phyloP scores from a whole-genome alignment of 2,113 vertebrate species.

The Albula goreensis region DNA sequence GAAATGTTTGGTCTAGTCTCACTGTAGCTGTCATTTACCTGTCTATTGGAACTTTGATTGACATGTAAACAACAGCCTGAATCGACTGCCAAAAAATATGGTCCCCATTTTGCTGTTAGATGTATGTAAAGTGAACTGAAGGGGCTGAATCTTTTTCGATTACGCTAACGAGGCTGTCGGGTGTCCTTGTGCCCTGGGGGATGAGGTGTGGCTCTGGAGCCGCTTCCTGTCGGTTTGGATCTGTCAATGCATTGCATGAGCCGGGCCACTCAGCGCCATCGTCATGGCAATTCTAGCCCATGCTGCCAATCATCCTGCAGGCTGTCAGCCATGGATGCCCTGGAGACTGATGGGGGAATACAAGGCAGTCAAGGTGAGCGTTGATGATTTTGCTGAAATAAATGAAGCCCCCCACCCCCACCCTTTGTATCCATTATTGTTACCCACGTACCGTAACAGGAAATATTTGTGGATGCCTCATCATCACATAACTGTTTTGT shows the following conservation, averaged over 20 bases:
- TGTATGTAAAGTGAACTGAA: not conserved
- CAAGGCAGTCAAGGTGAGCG: too few relatives aligned
- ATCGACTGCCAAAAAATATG: too few relatives aligned
- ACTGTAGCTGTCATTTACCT: too few relatives aligned
- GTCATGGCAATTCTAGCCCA: not conserved
- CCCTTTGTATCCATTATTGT: not conserved
- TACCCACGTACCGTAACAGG: not conserved
- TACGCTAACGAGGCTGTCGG: not conserved
- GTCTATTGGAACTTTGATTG: too few relatives aligned
- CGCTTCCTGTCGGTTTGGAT: not conserved
- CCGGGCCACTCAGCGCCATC: not conserved
- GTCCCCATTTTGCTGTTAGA: not conserved
- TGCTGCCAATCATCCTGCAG: not conserved
- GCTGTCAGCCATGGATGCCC: not conserved
- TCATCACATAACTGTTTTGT: not conserved
- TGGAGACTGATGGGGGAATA: not conserved
- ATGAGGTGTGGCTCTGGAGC: not conserved
- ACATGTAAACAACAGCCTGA: too few relatives aligned
- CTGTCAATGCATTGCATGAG: not conserved
- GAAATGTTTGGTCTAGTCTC: too few relatives aligned
- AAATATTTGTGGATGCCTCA: not conserved
- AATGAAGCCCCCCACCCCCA: not conserved
- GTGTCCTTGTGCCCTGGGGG: not conserved
- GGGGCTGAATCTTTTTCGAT: not conserved
- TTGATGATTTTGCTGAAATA: not conserved